These are phyloP conservation scores for Engystomops pustulosus DNA, from an alignment of 2,113 vertebrate genomes.

Conservation along the genomic window DNA sequence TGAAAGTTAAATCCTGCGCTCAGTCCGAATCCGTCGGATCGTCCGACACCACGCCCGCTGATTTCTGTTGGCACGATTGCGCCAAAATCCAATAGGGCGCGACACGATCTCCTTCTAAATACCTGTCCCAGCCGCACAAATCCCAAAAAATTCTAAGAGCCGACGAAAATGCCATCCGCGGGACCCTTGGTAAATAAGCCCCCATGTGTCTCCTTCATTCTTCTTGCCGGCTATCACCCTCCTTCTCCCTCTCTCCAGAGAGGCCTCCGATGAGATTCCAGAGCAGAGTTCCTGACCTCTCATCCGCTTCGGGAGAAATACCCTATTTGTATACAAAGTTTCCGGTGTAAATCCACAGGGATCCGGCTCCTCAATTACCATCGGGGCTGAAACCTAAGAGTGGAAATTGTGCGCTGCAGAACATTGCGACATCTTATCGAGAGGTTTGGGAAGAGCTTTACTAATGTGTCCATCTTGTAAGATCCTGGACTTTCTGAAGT, in stretches of 20 bases:
- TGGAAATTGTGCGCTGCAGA: not conserved
- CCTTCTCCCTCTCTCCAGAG: not conserved
- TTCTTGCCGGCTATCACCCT: no score
- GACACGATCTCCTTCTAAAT: no score
- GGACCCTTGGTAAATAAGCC: no score
- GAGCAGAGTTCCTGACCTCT: conserved; percentile 36
- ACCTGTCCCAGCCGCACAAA: no score
- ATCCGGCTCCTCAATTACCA: conserved; percentile 12
- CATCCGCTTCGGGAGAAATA: conserved; percentile 37
- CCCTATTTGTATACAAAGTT: conserved; percentile 32
- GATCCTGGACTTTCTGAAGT: not conserved
- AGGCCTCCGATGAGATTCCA: conserved; percentile 33
- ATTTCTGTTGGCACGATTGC: no score
- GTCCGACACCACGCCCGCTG: no score
- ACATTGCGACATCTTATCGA: not conserved
- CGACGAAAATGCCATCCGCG: no score
- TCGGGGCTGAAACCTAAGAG: not conserved
- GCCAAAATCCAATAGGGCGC: no score
- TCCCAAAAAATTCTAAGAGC: no score
- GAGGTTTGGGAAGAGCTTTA: not conserved
- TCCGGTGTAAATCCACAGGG: conserved; percentile 39
- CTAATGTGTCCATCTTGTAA: not conserved
- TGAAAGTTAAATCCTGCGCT: no score
- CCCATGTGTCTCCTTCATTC: no score
- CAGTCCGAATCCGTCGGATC: no score